Evolutionary conservation across 2,113 vertebrate species (phyloP).

Genomic region (Leptobrachium ailaonicum): DNA sequence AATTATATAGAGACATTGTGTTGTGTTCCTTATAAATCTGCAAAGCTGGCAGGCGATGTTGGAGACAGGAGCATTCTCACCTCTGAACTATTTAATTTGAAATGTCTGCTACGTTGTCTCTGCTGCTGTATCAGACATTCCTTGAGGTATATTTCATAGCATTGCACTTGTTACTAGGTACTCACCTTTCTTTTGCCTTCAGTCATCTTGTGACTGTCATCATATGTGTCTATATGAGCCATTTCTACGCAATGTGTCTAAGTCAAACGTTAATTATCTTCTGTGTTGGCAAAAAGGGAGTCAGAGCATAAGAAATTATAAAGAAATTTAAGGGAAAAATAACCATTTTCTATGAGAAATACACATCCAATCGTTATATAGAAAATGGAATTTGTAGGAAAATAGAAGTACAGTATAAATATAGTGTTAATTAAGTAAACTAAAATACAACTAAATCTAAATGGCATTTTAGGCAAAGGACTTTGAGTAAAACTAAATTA

Average conservation of each 20-base stretch:
- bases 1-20: conserved; percentile 34
- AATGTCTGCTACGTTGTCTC: not conserved
- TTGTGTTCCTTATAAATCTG: conserved; percentile 21
- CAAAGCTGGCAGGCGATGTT: conserved; percentile 11
- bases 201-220: conserved; percentile 8
- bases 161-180: conserved; percentile 6
- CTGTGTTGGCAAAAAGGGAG: not conserved
- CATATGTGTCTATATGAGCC: conserved; percentile 1
- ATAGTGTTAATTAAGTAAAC: too few relatives aligned
- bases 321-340: too few relatives aligned
- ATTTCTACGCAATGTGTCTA: not conserved
- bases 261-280: not conserved
- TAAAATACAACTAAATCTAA: too few relatives aligned
- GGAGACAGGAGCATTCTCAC: not conserved
- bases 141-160: conserved; percentile 26
- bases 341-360: too few relatives aligned
- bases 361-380: too few relatives aligned
- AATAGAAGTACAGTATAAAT: too few relatives aligned
- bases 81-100: not conserved
- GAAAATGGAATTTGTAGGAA: too few relatives aligned
- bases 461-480: too few relatives aligned
- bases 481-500: too few relatives aligned
- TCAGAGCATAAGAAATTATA: too few relatives aligned
- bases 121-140: conserved; percentile 17
- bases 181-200: conserved; percentile 23